Conservation (phyloP, 2,888 invertebrate genomes). For the Drosophila phalerata region DNA sequence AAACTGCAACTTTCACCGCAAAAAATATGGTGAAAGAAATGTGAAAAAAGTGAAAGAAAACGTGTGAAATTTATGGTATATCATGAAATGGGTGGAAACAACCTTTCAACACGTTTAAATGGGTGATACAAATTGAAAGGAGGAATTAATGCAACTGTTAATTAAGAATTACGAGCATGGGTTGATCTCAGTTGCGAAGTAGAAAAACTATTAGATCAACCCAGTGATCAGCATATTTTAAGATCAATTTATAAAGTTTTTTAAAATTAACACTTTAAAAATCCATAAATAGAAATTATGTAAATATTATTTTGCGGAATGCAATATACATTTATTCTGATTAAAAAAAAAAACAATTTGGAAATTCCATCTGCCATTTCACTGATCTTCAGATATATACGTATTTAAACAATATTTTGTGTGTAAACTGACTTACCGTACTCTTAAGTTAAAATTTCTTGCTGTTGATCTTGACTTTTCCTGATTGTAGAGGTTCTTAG, state of each 20-base stretch:
- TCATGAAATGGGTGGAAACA: constrained; percentile 33
- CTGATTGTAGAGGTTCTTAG: not conserved
- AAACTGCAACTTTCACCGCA: constrained; percentile 74
- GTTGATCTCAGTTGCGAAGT: not conserved
- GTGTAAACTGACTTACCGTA: not conserved
- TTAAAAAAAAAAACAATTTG: not conserved
- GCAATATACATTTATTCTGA: not conserved
- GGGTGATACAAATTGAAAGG: not conserved
- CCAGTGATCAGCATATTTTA: too few species aligned
- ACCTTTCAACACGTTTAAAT: constrained; percentile 47
- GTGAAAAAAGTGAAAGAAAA: constrained; percentile 33
- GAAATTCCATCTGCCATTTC: not conserved
- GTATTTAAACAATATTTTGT: not conserved
- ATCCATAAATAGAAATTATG: not conserved
- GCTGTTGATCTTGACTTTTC: not conserved
- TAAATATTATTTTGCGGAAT: not conserved
- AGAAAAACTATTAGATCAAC: not conserved
- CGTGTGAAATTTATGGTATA: constrained; percentile 65
- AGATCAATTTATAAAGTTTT: not conserved
- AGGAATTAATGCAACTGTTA: constrained; percentile 1
- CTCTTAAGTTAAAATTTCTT: not conserved
- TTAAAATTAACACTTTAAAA: not conserved
- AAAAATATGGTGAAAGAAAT: constrained; percentile 17
- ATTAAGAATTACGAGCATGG: constrained; percentile 1
- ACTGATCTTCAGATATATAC: not conserved